Evolutionary conservation across 2,797 vertebrate genomes (phyloP).

Genomic region (Neosilurus hyrtlii): DNA sequence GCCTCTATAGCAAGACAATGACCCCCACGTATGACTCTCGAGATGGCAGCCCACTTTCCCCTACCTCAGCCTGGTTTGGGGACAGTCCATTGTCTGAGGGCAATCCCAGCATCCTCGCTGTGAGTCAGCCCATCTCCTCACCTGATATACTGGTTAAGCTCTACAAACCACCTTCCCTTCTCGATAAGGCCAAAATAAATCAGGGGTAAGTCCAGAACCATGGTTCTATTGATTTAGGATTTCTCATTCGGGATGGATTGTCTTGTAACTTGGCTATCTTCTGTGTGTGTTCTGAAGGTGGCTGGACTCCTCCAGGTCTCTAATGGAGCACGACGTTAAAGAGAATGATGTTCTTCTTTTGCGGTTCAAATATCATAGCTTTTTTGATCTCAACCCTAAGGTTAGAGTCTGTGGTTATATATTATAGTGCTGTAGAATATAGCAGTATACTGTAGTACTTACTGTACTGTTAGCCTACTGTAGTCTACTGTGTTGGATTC

Average conservation of each 20-base stretch:
- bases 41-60: slow-evolving; percentile 95
- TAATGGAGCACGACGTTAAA: slow-evolving; percentile 99
- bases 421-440: background rate
- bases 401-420: slow-evolving; percentile 60
- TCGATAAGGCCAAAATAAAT: slow-evolving; percentile 99
- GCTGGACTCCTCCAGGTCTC: slow-evolving; percentile 96
- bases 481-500: slow-evolving; percentile 4
- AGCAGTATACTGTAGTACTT: no score
- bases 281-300: slow-evolving; percentile 74
- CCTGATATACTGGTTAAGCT: slow-evolving; percentile 94
- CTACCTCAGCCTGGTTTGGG: slow-evolving; percentile 97
- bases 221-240: background rate
- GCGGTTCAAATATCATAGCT: slow-evolving; percentile 98
- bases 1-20: slow-evolving; percentile 99
- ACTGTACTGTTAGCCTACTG: no score
- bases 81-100: slow-evolving; percentile 97
- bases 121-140: slow-evolving; percentile 94
- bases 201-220: slow-evolving; percentile 82
- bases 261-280: background rate
- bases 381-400: slow-evolving; percentile 99
- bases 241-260: background rate
- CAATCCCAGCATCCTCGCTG: slow-evolving; percentile 95
- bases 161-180: slow-evolving; percentile 95
- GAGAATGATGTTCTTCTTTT: slow-evolving; percentile 96
- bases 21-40: slow-evolving; percentile 97